phyloP scores from a whole-genome alignment of 2,888 invertebrate species.

The Scelioninae gen. 1 region DNA sequence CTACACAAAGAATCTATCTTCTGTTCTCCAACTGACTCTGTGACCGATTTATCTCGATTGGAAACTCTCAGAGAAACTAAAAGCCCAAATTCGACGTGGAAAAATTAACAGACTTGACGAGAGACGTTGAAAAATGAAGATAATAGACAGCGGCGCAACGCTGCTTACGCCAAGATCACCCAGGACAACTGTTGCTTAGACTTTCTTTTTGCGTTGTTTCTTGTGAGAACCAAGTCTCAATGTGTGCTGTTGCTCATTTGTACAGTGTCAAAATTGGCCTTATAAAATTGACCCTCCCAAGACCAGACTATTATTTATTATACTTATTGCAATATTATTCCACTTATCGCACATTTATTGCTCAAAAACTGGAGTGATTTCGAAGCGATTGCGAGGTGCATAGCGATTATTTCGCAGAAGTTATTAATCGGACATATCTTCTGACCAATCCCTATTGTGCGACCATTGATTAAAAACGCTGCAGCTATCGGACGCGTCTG shows the following conservation, averaged over 20 bases:
- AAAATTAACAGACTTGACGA: conserved; percentile 11
- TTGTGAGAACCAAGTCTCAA: no score
- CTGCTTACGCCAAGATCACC: not conserved
- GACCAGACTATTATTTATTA: no score
- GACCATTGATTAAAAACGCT: conserved; percentile 12
- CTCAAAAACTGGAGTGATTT: not conserved
- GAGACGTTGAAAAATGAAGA: conserved; percentile 37
- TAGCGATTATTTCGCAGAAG: conserved; percentile 13
- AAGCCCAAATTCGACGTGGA: not conserved
- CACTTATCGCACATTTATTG: not conserved
- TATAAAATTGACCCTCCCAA: no score
- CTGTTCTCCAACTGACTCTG: no score
- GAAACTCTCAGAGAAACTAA: not conserved
- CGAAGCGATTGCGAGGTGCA: not conserved
- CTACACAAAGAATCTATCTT: no score
- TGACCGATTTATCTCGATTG: conserved; percentile 27
- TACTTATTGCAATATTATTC: no score
- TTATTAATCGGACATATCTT: conserved; percentile 32
- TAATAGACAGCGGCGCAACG: no score
- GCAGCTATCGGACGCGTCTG: conserved; percentile 19
- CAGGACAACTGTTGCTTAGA: not conserved
- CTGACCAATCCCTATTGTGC: not conserved
- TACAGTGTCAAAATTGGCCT: no score
- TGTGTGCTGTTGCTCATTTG: no score
- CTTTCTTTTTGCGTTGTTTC: no score